Percentiles rank a stretch among this genome's conserved stretches.
Evolutionary conservation across 2,888 invertebrate genomes (phyloP).

Genomic region (Nipponacmea schrenckii): DNA sequence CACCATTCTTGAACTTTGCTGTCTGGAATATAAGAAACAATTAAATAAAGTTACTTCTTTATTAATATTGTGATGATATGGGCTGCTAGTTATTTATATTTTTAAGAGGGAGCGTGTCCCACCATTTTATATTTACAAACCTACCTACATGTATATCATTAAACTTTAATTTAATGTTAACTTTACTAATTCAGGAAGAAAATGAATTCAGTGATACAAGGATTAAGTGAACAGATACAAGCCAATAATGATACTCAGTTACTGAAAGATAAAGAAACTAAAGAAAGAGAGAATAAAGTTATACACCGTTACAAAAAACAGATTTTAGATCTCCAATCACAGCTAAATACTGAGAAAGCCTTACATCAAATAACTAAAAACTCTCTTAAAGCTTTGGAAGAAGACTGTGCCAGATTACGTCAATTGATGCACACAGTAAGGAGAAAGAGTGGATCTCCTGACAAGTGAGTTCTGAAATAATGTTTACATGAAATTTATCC

Average conservation of each 20-base stretch:
- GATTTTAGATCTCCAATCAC: conserved; percentile 48
- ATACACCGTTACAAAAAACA: conserved; percentile 44
- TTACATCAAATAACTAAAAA: conserved; percentile 59
- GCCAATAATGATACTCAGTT: conserved; percentile 49
- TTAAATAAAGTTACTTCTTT: too few relatives aligned
- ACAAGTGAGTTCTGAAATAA: conserved; percentile 41
- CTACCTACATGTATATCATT: neutral
- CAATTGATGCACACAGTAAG: conserved; percentile 48
- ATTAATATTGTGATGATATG: too few relatives aligned
- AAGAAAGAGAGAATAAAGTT: conserved; percentile 35
- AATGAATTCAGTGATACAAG: conserved; percentile 57
- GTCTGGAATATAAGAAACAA: too few relatives aligned
- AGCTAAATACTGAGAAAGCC: conserved; percentile 58
- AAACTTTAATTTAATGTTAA: neutral
- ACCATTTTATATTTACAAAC: too few relatives aligned
- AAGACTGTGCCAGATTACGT: conserved; percentile 57
- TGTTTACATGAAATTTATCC: neutral
- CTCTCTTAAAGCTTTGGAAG: conserved; percentile 55
- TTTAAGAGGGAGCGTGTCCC: too few relatives aligned
- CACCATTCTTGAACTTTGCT: too few relatives aligned
- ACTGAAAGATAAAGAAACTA: conserved; percentile 28
- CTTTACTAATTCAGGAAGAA: conserved; percentile 44
- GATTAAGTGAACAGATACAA: conserved; percentile 54
- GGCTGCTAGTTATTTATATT: too few relatives aligned
- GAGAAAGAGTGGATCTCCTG: conserved; percentile 38